These are phyloP conservation scores for Synanthedon formicaeformis DNA, from an alignment of 2,888 invertebrate species.

Conservation along the genomic window DNA sequence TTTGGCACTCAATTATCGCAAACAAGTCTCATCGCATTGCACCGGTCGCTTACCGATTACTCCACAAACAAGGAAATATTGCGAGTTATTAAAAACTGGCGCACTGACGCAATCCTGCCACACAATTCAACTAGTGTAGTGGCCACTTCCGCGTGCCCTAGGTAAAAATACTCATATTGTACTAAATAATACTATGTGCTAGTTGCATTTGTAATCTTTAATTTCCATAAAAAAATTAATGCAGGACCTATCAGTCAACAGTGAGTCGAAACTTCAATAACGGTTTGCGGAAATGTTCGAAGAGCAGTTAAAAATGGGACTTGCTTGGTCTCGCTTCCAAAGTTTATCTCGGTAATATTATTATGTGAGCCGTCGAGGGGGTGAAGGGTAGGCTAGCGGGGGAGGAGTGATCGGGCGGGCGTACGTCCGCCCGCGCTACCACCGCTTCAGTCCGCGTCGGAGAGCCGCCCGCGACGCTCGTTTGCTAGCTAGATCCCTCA, in stretches of 20 bases:
- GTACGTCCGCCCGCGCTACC: conserved; percentile 63
- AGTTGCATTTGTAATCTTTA: no score
- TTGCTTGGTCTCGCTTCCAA: conserved; percentile 50
- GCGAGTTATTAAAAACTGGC: conserved; percentile 63
- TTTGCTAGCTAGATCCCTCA: conserved; percentile 64
- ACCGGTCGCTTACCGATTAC: conserved; percentile 10
- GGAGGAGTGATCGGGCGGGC: conserved; percentile 38
- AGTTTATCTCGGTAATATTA: conserved; percentile 59
- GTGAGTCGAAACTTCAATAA: conserved; percentile 20
- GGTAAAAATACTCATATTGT: conserved; percentile 9
- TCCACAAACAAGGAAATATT: conserved; percentile 61
- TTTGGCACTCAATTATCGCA: conserved; percentile 8
- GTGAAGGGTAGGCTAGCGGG: conserved; percentile 22
- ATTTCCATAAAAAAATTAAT: conserved; percentile 16
- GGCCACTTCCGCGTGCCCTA: conserved; percentile 61
- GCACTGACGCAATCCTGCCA: conserved; percentile 60
- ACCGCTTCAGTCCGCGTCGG: conserved; percentile 65
- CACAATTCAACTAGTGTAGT: conserved; percentile 19
- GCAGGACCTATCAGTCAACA: conserved; percentile 7
- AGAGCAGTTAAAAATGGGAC: conserved; percentile 48
- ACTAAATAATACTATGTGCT: conserved; percentile 2
- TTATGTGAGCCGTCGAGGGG: conserved; percentile 24
- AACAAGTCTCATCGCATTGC: conserved; percentile 27
- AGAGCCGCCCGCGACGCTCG: conserved; percentile 63
- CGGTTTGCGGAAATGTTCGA: conserved; percentile 51